phyloP scores from a whole-genome alignment of 2,888 invertebrate genomes.

The Ashinkailepas kermadecensis region DNA sequence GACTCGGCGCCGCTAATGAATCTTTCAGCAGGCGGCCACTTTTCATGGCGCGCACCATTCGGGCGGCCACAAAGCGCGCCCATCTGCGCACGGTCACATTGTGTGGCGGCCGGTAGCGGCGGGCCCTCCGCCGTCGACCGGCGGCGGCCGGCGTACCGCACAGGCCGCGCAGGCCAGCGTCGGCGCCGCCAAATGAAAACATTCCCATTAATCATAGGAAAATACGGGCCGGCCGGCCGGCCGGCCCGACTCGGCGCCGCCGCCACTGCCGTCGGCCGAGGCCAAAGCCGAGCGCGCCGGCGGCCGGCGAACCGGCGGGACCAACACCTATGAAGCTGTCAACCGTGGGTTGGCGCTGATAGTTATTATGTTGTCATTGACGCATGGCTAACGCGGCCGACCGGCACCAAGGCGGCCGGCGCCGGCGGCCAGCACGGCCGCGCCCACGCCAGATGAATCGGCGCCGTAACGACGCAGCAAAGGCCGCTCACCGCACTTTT shows the following conservation, averaged over 20 bases:
- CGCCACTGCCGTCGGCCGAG: not conserved
- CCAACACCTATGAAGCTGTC: slow-evolving; percentile 19
- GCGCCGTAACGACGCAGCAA: not conserved
- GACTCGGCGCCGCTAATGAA: slow-evolving; percentile 15
- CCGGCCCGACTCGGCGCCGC: not conserved
- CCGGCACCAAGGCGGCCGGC: not conserved
- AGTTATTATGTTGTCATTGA: slow-evolving; percentile 11
- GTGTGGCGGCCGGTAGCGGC: not conserved
- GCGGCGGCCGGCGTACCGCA: not conserved
- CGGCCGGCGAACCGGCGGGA: not conserved
- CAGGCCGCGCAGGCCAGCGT: too few relatives aligned
- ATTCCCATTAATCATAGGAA: slow-evolving; percentile 18
- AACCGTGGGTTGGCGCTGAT: not conserved
- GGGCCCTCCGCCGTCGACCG: not conserved
- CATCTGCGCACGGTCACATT: not conserved
- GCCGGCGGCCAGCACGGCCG: not conserved
- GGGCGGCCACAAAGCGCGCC: slow-evolving; percentile 7
- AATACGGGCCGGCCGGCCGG: not conserved
- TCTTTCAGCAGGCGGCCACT: slow-evolving; percentile 4
- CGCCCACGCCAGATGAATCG: not conserved
- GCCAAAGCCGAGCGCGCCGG: not conserved
- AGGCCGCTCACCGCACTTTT: not conserved
- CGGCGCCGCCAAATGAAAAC: slow-evolving; percentile 5
- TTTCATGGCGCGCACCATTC: not conserved
- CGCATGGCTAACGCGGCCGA: not conserved